Base-by-base conservation (phyloP, 2,113 vertebrate species). In the Alosa alosa region DNA sequence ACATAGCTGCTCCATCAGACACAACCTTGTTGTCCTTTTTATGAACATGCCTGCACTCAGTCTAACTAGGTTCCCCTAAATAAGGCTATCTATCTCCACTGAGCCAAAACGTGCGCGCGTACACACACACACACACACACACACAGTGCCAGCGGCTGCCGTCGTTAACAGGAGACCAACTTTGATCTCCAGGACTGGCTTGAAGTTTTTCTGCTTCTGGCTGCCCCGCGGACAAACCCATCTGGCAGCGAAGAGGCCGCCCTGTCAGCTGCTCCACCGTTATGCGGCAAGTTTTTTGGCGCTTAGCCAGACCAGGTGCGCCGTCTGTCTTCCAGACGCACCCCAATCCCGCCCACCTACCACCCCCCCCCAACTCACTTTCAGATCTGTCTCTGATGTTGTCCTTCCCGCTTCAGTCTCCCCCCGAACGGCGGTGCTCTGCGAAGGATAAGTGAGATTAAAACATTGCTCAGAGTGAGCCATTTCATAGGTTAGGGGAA, bases 161-260 rank as follows among this genome's bases (percentile, higher is more conserved):
- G 84, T 88, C 86, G 86, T 89, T 84, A 82, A 83, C 36, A 85
- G 82, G 85, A 57, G 46, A 86, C 82, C 5, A 68, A 87, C 92
- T 92, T 92, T 92, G 90, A 93, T 93, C 90, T 89, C 84, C 4
- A 17, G 89, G 87, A 90, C 90, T 88, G 75, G 72, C 88, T 75
- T 89, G 85, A 90, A 88, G 88, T 89, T 84, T 15, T 85, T 72
- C 18, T 87, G 81, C 83, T 81, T 83, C 84, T 91, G 25, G 55
- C 52, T 86, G 84, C 4, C 82, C 82, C 81, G 82, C 2, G 75
- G 84, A 82, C 11, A 84, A 75, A 82, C 89, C 85, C 86, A 84
- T 88, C 87, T 87, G 84, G 88, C 86, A 86, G 86, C 88, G 64
- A 49, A 82, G 44, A 8, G 22, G n/a, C 46, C 36, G 18, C 20